These are phyloP conservation scores for Sorex fumeus DNA, from an alignment of 2,113 vertebrate species.

Conservation along the genomic window DNA sequence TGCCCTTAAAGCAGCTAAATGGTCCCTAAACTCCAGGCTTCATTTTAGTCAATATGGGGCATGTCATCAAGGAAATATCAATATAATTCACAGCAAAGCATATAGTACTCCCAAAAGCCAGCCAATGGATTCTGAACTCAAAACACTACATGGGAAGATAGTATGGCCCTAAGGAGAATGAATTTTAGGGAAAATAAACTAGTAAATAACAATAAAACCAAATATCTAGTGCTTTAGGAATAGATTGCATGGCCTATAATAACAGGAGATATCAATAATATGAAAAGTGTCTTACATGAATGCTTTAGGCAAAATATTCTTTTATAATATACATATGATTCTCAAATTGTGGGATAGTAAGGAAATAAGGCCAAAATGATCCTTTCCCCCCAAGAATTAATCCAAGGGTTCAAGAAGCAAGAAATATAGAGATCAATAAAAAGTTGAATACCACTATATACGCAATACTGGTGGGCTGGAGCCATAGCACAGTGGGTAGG, in stretches of 20 bases:
- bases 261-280: constrained; percentile 87
- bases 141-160: constrained; percentile 43
- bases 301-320: constrained; percentile 90
- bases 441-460: constrained; percentile 89
- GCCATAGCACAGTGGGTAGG: too few species aligned
- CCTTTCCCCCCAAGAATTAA: constrained; percentile 85
- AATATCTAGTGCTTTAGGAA: constrained; percentile 84
- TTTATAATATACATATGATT: constrained; percentile 90
- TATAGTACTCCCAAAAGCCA: constrained; percentile 62
- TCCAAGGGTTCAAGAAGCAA: constrained; percentile 90
- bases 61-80: constrained; percentile 77
- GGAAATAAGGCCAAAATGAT: constrained; percentile 72
- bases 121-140: constrained; percentile 17
- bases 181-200: constrained; percentile 75
- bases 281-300: constrained; percentile 90
- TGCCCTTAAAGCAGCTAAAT: constrained; percentile 63
- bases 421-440: constrained; percentile 88
- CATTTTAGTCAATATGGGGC: constrained; percentile 77
- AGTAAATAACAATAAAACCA: constrained; percentile 82
- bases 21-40: constrained; percentile 67
- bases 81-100: constrained; percentile 89
- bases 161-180: background rate
- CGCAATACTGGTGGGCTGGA: constrained; percentile 89
- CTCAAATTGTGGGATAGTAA: constrained; percentile 51
- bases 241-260: constrained; percentile 84